Base-by-base conservation (phyloP, 2,797 vertebrate genomes). In the Sebastes oblongus region DNA sequence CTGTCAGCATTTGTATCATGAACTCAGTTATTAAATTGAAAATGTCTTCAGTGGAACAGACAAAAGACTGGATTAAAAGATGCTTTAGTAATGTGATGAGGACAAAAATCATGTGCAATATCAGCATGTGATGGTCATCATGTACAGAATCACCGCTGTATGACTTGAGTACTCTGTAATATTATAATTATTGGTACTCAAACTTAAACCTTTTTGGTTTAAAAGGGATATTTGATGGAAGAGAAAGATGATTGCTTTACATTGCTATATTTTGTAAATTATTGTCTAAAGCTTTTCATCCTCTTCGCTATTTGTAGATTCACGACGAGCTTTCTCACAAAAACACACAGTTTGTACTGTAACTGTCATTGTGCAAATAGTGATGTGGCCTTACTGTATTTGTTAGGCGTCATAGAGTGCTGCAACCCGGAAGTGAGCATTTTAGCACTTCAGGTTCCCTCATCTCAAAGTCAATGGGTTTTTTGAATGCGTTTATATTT, bases 351-450 rank as follows among this genome's bases (percentile, higher is more conserved):
- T 86, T 83, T 90, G 72, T 88, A 86, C 76, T 71, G 86, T 90
- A 76, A 72, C 84, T 82, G 83, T 91, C 85, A 50, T 92, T 66
- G 90, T 94, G 90, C 80, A 80, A 85, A 65, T 90, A 68, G 93
- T 93, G 88, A 70, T 66, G 84, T 94, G 89, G 92, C 89, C 93
- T 92, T 91, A 88, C 73, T 87, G 92, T 94, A 71, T 85, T 73
- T 82, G 80, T 85, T 76, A 29, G 78, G 86, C 83, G 5, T 89
- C 80, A 69, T 86, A 50, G 46, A 50, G 46, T 1, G 46, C 46
- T 50, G n/a, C n/a, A 50, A 50, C 46, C 46, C 2, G 3, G 8
- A 8, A 50, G 16, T 20, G 46, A 50, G 46, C 18, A 50, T 50
- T 20, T 50, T 20, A 50, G 8, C 46, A 4, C 18, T 8, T 50